A percentile compares a stretch with the other conserved stretches of the same genome.
Conservation (phyloP, 2,888 invertebrate genomes). For the Aricia artaxerxes region DNA sequence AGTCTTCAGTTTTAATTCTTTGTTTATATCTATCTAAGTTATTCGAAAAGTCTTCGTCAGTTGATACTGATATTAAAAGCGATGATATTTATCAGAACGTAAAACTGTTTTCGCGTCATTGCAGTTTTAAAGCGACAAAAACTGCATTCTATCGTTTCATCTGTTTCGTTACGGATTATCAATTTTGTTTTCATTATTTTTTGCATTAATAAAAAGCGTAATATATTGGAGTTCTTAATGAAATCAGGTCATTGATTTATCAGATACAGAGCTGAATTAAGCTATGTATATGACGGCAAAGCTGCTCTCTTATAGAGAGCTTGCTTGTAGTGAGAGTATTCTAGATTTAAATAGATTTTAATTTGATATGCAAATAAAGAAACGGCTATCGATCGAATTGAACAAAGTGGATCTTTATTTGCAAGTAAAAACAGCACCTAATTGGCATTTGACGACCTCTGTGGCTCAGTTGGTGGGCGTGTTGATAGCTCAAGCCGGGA, state of each 20-base stretch:
- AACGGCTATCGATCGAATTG: not conserved
- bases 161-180: constrained; percentile 28
- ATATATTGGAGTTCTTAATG: not conserved
- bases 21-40: not conserved
- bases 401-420: not conserved
- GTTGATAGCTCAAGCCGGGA: no score
- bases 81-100: constrained; percentile 13
- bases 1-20: not conserved
- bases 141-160: constrained; percentile 24
- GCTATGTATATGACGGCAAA: not conserved
- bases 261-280: not conserved
- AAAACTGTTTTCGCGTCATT: constrained; percentile 29
- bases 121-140: constrained; percentile 17
- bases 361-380: constrained; percentile 14
- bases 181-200: constrained; percentile 21
- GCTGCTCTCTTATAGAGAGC: not conserved
- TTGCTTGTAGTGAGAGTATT: not conserved
- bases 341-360: constrained; percentile 6
- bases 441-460: not conserved
- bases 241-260: not conserved
- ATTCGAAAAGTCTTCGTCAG: not conserved
- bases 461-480: no score
- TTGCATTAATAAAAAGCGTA: not conserved
- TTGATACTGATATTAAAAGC: not conserved
- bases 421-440: constrained; percentile 4